Conservation (phyloP, 2,888 invertebrate genomes). For the Creontiades dilutus region DNA sequence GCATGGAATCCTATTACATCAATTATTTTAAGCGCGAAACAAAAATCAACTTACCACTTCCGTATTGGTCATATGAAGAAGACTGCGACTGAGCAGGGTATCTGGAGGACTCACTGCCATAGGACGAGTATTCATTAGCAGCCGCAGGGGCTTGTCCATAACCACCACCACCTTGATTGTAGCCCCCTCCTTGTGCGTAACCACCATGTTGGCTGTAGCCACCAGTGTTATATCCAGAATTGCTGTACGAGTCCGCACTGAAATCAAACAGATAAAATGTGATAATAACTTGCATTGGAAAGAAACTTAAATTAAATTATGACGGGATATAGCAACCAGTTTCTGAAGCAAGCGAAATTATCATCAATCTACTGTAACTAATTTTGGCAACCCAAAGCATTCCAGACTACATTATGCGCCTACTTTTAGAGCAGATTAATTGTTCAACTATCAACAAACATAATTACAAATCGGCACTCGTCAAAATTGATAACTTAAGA, state of each 20-base stretch:
- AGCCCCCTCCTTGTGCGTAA: constrained; percentile 2
- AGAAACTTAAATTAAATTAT: neutral
- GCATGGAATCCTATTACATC: no score
- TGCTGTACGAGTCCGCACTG: constrained; percentile 50
- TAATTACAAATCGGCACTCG: no score
- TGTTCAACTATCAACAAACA: no score
- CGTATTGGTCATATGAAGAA: constrained; percentile 58
- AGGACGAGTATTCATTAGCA: constrained; percentile 45
- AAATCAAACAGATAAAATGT: neutral
- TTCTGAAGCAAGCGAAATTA: no score
- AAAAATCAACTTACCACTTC: constrained; percentile 5
- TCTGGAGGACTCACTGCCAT: constrained; percentile 25
- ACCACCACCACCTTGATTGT: neutral
- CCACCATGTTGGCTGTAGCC: constrained; percentile 48
- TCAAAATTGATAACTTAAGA: no score
- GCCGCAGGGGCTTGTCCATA: constrained; percentile 58
- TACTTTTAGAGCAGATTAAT: no score
- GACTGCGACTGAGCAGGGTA: constrained; percentile 41
- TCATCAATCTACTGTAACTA: no score
- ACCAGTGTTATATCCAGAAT: constrained; percentile 56
- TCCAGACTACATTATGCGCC: no score
- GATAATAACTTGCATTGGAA: neutral
- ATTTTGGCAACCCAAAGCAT: no score
- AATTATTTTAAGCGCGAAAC: no score
- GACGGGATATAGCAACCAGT: no score